Conservation (phyloP, 2,888 invertebrate species). For the Busseola fusca region DNA sequence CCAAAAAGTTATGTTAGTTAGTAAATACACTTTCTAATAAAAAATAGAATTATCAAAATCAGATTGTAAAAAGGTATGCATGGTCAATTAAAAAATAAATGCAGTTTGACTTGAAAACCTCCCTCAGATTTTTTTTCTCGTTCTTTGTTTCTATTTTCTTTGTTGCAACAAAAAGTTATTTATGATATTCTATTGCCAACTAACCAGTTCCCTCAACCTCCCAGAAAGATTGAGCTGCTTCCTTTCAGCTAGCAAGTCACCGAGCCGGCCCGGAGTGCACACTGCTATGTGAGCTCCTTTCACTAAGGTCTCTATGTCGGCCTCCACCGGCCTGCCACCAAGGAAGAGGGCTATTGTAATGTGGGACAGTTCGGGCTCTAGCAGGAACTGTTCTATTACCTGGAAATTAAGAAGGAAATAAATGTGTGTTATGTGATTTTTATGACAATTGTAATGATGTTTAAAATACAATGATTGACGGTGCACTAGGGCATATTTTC, state of each 20-base stretch:
- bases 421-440: neutral
- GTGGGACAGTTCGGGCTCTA: constrained; percentile 83
- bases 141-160: neutral
- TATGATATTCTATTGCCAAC: constrained; percentile 49
- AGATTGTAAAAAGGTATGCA: no score
- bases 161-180: neutral
- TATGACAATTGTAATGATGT: neutral
- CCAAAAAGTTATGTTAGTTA: neutral
- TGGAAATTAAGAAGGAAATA: constrained; percentile 50
- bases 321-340: constrained; percentile 95
- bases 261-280: constrained; percentile 98
- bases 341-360: constrained; percentile 91
- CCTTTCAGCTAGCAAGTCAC: constrained; percentile 94
- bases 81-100: no score
- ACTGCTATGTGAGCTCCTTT: constrained; percentile 95
- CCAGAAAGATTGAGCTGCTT: constrained; percentile 91
- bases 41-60: no score
- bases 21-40: neutral
- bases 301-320: constrained; percentile 91
- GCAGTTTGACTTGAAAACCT: no score
- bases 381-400: constrained; percentile 87
- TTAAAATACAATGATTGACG: neutral
- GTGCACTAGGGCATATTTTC: neutral
- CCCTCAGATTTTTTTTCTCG: no score
- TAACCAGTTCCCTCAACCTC: constrained; percentile 93